Base-by-base conservation (phyloP, 2,888 invertebrate species). In the Chrysodeixis includens region DNA sequence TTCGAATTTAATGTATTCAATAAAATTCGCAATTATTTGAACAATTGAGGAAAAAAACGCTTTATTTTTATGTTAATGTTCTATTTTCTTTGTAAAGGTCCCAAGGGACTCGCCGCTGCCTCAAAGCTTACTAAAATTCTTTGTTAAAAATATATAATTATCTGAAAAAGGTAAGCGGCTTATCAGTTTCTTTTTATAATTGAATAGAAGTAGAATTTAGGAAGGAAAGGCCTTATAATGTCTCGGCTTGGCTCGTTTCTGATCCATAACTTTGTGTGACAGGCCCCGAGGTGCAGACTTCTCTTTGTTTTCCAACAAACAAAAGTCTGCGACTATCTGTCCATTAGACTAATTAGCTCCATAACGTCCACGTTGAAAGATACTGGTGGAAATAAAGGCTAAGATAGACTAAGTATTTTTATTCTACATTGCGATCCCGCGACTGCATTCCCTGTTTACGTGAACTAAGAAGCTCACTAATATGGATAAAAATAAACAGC, bases 61-160 rank as follows among this genome's bases (percentile, higher is more conserved):
- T 66, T 66, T 54, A n/a, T 70, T 65, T 72, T 70, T 71, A 61
- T 66, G 51, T 40, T 30, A 49, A 49, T 20, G 32, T 9, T 30
- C 60, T 30, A 70, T 64, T 64, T 53, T 52, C n/a, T 35, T 8
- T 4, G 20, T 18, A 44, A 10, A 18, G 20, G 18, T 62, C 62
- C 53, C 53, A 20, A 10, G 18, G 9, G 44, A 7, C 12, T 7
- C n/a, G 52, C 20, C 56, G 18, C 66, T 26, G 57, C 46, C 12
- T 35, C 10, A 14, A 44, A 52, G 40, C 30, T 46, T 61, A 18
- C 22, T 40, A 53, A 71, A 75, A 67, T 58, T 30, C 56, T 75
- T 71, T 75, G 67, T 71, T 67, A 10, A 54, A 63, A 59, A 66
- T 55, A 61, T 16, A 35, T 20, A 14, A 62, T 59, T 51, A 8